These are phyloP conservation scores for Chrysotoxum bicinctum DNA, from an alignment of 2,888 invertebrate genomes.

Conservation along the genomic window DNA sequence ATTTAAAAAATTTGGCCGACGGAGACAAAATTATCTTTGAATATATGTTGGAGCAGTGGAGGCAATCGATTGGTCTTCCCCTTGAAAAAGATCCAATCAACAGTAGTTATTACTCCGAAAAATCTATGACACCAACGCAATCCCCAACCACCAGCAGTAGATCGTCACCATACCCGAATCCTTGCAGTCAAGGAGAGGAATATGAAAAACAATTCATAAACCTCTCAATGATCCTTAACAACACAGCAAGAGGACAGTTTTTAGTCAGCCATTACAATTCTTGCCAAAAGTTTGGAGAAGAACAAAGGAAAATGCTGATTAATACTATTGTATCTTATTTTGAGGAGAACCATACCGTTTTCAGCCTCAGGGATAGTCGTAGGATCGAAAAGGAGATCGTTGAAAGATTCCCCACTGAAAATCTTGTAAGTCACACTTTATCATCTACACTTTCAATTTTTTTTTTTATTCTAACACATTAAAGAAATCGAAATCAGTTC, in stretches of 20 bases:
- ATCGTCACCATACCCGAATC: background rate
- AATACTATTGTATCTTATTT: conserved; percentile 6
- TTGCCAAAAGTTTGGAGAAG: background rate
- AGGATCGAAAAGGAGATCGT: background rate
- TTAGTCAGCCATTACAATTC: background rate
- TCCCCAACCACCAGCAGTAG: background rate
- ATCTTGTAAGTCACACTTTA: background rate
- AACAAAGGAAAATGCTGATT: background rate
- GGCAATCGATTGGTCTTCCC: background rate
- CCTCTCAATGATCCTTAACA: too few species aligned
- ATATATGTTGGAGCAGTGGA: background rate
- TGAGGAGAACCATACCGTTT: background rate
- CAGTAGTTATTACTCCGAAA: background rate
- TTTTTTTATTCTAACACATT: too few species aligned
- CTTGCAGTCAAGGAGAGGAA: background rate
- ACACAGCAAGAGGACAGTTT: background rate
- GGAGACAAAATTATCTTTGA: background rate
- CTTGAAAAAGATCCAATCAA: background rate
- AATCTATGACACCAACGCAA: background rate
- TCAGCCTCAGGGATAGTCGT: background rate
- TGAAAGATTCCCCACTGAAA: conserved; percentile 7
- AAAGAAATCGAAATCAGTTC: too few species aligned
- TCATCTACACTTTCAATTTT: background rate
- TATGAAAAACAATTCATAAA: background rate
- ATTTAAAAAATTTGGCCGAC: too few species aligned